These are phyloP conservation scores for Acrobasis suavella DNA, from an alignment of 2,888 invertebrate genomes.

Conservation along the genomic window DNA sequence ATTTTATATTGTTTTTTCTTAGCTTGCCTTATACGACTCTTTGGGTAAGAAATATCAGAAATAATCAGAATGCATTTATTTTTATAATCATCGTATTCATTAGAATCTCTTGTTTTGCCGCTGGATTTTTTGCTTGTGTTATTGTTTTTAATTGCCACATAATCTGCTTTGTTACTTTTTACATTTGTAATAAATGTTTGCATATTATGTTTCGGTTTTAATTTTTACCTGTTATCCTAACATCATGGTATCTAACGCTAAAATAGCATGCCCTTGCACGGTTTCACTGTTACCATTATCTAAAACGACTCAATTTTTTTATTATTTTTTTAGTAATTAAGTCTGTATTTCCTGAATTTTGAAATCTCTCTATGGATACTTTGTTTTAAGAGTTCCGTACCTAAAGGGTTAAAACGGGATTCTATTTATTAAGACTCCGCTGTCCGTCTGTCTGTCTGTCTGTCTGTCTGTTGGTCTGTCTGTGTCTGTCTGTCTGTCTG, in stretches of 20 bases:
- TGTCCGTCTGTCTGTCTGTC: too few relatives aligned
- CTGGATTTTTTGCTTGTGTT: slow-evolving; percentile 13
- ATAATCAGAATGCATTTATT: slow-evolving; percentile 7
- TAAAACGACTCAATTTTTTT: too few relatives aligned
- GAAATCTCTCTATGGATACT: too few relatives aligned
- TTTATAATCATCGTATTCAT: background rate
- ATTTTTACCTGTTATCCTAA: background rate
- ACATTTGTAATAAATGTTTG: background rate
- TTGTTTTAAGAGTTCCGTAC: too few relatives aligned
- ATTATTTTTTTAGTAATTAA: too few relatives aligned
- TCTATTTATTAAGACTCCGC: too few relatives aligned
- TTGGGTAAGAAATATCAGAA: slow-evolving; percentile 27
- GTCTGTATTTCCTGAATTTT: too few relatives aligned
- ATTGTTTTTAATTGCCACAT: background rate
- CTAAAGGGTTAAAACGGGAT: too few relatives aligned
- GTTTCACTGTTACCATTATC: background rate
- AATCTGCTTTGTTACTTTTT: background rate
- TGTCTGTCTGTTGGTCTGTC: too few relatives aligned
- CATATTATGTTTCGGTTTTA: background rate
- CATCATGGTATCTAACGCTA: background rate
- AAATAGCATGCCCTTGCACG: background rate
- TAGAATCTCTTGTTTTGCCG: slow-evolving; percentile 4
- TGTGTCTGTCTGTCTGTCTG: too few relatives aligned
- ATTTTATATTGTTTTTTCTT: slow-evolving; percentile 8
- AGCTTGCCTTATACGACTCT: slow-evolving; percentile 27